These are phyloP conservation scores for Pseudanteris insignis DNA, from an alignment of 2,888 invertebrate genomes.

Conservation along the genomic window DNA sequence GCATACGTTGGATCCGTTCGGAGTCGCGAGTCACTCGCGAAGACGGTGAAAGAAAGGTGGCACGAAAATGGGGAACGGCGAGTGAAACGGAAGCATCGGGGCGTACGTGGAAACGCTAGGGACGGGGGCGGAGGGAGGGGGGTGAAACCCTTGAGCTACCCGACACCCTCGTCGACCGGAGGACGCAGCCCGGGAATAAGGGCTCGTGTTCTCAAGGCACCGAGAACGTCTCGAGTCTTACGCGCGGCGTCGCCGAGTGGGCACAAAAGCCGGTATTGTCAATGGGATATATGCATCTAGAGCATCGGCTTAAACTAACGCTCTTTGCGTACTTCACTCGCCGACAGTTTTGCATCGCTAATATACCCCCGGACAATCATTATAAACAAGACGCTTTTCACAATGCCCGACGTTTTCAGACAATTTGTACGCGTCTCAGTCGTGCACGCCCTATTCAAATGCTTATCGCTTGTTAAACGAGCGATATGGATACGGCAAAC, in stretches of 20 bases:
- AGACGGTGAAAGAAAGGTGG: no score
- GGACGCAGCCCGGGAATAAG: constrained; percentile 15
- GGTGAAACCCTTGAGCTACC: constrained; percentile 56
- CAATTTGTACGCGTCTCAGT: no score
- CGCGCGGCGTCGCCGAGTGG: constrained; percentile 3
- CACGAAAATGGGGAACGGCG: no score
- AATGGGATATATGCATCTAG: constrained; percentile 11
- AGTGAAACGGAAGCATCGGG: no score
- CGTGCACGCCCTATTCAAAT: no score
- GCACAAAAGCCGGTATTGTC: constrained; percentile 20
- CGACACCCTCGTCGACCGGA: constrained; percentile 52
- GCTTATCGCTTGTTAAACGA: not conserved
- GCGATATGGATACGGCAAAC: not conserved
- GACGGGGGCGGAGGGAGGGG: not conserved
- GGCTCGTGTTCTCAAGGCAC: constrained; percentile 24
- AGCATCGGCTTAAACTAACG: constrained; percentile 19
- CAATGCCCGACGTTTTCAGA: no score
- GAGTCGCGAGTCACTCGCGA: no score
- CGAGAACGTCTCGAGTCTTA: constrained; percentile 23
- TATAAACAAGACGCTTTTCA: not conserved
- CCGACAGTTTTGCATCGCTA: constrained; percentile 15
- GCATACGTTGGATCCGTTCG: no score
- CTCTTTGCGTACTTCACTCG: constrained; percentile 2
- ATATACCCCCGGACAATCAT: constrained; percentile 5
- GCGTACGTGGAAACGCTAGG: constrained; percentile 1